phyloP scores from a whole-genome alignment of 2,797 vertebrate species.

The Botia kubotai region DNA sequence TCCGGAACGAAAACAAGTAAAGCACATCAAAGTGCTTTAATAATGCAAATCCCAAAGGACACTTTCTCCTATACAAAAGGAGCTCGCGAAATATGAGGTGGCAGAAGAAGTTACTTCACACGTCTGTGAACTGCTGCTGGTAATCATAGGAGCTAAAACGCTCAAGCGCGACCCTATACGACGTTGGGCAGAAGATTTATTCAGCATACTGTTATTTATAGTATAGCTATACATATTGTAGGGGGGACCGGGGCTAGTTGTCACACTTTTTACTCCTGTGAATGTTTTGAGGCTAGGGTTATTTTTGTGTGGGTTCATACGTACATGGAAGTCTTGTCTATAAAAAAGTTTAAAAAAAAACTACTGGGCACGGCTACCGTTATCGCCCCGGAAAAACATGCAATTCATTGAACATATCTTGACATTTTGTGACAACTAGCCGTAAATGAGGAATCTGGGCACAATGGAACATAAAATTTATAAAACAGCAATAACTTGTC shows the following conservation, averaged over 20 bases:
- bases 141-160: constrained; percentile 10
- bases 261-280: not conserved
- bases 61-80: constrained; percentile 66
- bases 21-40: constrained; percentile 79
- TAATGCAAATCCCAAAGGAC: constrained; percentile 76
- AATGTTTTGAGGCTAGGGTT: not conserved
- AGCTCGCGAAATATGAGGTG: constrained; percentile 35
- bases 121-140: not conserved
- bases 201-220: not conserved
- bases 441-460: no score
- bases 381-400: no score
- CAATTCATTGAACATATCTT: no score
- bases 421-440: no score
- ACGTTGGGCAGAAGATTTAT: constrained; percentile 10
- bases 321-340: no score
- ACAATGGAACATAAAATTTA: no score
- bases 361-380: no score
- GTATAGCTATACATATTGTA: not conserved
- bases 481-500: no score
- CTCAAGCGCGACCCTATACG: not conserved
- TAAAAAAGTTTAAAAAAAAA: no score
- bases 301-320: not conserved
- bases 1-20: constrained; percentile 77
- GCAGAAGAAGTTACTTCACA: constrained; percentile 23
- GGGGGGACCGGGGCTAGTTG: not conserved